Conservation (phyloP, 2,113 vertebrate species). For the Tamias sibiricus region DNA sequence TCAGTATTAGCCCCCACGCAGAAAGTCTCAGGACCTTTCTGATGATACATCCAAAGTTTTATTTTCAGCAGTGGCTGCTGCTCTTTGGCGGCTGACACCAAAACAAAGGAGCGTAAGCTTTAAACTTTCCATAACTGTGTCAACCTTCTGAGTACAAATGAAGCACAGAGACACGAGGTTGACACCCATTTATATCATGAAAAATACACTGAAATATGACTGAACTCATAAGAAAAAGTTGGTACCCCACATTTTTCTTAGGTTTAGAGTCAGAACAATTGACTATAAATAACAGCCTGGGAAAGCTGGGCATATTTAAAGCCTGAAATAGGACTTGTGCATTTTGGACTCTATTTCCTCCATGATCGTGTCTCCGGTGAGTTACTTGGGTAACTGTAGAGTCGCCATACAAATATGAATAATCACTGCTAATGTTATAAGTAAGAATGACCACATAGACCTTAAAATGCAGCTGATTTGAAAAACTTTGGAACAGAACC, state of each 20-base stretch:
- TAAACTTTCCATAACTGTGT: background rate
- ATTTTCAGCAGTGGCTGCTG: background rate
- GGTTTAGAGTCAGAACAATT: background rate
- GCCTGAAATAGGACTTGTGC: background rate
- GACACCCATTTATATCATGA: background rate
- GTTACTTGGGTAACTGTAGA: background rate
- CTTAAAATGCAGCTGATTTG: background rate
- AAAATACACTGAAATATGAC: background rate
- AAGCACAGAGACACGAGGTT: background rate
- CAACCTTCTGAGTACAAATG: background rate
- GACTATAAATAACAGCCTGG: background rate
- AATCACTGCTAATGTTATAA: background rate
- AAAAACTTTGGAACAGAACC: constrained; percentile 10
- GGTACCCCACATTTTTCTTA: background rate
- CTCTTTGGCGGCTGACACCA: background rate
- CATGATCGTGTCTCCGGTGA: background rate
- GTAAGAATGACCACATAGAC: background rate
- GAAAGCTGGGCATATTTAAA: background rate
- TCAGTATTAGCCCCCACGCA: background rate
- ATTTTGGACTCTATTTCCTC: background rate
- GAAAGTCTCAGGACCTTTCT: background rate
- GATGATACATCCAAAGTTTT: background rate
- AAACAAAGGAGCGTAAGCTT: background rate
- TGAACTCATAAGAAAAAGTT: background rate
- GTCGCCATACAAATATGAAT: background rate